Evolutionary conservation across 2,797 vertebrate species (phyloP).

Genomic region (Darevskia mixta): DNA sequence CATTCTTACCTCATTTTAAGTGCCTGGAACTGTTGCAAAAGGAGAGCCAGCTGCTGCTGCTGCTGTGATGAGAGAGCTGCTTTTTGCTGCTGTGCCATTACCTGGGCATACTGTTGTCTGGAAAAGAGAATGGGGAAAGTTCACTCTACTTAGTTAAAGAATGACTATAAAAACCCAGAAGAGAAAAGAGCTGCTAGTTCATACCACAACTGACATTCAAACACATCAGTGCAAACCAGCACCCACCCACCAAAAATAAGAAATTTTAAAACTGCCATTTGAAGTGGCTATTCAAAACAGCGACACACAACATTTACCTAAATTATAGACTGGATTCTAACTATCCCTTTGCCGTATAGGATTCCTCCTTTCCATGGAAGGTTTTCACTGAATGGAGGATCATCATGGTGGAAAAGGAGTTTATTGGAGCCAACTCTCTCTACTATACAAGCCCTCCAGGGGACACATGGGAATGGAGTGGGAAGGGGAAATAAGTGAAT

Average conservation of each 20-base stretch:
- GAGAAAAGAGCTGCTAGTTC: not conserved
- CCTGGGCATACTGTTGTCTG: conserved; percentile 94
- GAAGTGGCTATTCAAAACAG: not conserved
- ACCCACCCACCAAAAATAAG: not conserved
- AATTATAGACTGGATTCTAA: not conserved
- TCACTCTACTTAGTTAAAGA: conserved; percentile 30
- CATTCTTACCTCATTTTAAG: conserved; percentile 91
- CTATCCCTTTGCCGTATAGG: not conserved
- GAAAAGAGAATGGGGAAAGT: conserved; percentile 63
- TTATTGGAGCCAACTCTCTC: not conserved
- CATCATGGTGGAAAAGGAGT: not conserved
- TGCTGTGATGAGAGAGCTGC: conserved; percentile 93
- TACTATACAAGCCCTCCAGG: not conserved
- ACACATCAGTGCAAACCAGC: not conserved
- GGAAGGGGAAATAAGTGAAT: not conserved
- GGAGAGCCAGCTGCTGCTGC: conserved; percentile 93
- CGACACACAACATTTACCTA: not conserved
- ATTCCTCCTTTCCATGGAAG: not conserved
- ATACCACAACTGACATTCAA: not conserved
- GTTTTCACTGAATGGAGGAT: not conserved
- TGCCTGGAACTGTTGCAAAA: conserved; percentile 93
- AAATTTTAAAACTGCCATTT: not conserved
- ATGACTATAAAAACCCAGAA: conserved; percentile 11
- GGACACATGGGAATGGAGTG: not conserved
- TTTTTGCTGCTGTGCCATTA: conserved; percentile 96